Base-by-base conservation (phyloP, 2,888 invertebrate species). In the Bedellia somnulentella region DNA sequence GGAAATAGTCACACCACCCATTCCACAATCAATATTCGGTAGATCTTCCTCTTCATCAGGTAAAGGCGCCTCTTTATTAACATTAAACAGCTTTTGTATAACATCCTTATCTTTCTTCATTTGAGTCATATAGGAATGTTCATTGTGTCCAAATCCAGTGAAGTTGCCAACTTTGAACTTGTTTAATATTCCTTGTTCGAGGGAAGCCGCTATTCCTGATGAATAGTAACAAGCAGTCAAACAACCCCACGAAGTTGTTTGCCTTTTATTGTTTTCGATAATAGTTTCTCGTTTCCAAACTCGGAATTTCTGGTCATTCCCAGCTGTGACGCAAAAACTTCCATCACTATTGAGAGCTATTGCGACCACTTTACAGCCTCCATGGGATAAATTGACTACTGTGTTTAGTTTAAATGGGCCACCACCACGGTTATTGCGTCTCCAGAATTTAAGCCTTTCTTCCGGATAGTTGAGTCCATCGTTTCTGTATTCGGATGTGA, bases 141-240 rank as follows among this genome's bases (percentile, higher is more conserved):
- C 38, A 24, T 40, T 42, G 2, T 35, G 31, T 4, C 37, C 37
- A 1, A 33, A 41, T 3, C 40, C 24, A 0, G 27, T 27, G 3
- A 42, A 41, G 13, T 51, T 41, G 3, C 52, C 52, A 2, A 42
- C 48, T 44, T 71, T 71, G 15, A 59, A 56, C 31, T 53, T 42
- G 37, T 75, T 75, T 2, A 66, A 37, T 9, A 56, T 52, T 8
- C 55, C 58, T 28, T 60, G 61, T 0, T 64, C 49, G 2, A 61
- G 41, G 22, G 54, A 64, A 11, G 60, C 54, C 0, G 63, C 49
- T 2, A 62, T 44, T 0, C 75, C 73, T 0, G 71, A 62, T 0
- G 75, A 68, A 29, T 75, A 75, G 34, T 75, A 75, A 30, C 75
- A 75, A 1, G 71, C 70, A 0, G 75, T 70, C 2, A 67, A 38